phyloP scores from a whole-genome alignment of 2,888 invertebrate species.

The Parnassius smintheus region DNA sequence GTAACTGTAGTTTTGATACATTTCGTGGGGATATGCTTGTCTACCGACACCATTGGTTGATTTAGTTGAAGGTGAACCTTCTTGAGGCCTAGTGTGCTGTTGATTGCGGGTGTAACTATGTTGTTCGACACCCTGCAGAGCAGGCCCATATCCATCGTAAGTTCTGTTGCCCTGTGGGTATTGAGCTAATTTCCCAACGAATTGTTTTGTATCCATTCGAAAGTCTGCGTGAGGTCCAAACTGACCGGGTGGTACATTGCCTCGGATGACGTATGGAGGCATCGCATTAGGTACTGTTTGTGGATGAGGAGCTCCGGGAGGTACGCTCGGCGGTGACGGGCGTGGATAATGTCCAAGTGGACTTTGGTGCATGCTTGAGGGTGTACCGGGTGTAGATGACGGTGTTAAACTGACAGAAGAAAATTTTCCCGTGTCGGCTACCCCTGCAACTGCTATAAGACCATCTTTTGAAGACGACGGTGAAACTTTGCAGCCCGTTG shows the following conservation, averaged over 20 bases:
- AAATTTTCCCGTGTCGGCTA: constrained; percentile 81
- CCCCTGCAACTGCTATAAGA: constrained; percentile 58
- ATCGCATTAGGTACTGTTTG: constrained; percentile 82
- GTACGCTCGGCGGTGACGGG: constrained; percentile 86
- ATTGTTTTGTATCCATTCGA: constrained; percentile 74
- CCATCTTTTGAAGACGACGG: constrained; percentile 81
- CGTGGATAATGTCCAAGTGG: constrained; percentile 85
- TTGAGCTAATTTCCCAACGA: constrained; percentile 63
- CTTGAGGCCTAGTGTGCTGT: constrained; percentile 58
- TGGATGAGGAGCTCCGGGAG: constrained; percentile 80
- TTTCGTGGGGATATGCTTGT: constrained; percentile 72
- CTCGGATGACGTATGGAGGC: constrained; percentile 81
- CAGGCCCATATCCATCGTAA: constrained; percentile 62
- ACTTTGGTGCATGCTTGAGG: constrained; percentile 83
- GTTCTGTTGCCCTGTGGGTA: constrained; percentile 69
- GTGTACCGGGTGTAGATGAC: constrained; percentile 83
- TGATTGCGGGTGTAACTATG: constrained; percentile 72
- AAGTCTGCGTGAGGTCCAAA: constrained; percentile 78
- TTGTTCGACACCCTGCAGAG: constrained; percentile 65
- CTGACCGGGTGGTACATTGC: constrained; percentile 72
- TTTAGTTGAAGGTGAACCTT: constrained; percentile 59
- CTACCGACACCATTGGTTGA: constrained; percentile 64
- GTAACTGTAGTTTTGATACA: constrained; percentile 78
- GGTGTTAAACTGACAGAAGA: constrained; percentile 84
- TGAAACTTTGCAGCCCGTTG: constrained; percentile 70